Conservation (phyloP, 2,888 invertebrate species). For the Diplolepis rosae region DNA sequence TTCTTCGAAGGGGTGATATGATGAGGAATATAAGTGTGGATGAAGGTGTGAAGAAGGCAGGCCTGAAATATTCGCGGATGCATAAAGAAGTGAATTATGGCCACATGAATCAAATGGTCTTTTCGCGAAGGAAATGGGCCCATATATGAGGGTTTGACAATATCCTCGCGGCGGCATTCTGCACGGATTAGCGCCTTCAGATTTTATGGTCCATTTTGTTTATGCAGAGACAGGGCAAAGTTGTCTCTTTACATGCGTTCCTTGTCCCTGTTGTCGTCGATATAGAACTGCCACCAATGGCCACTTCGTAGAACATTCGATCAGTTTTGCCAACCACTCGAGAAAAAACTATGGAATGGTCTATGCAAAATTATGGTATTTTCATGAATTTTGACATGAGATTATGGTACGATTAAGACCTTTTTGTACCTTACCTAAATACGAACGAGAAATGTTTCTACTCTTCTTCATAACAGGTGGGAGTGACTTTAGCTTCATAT, state of each 20-base stretch:
- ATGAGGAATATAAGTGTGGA: background rate
- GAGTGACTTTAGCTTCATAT: too few relatives aligned
- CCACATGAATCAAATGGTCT: conserved; percentile 66
- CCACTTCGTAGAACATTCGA: too few relatives aligned
- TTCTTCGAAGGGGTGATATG: background rate
- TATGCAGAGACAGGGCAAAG: conserved; percentile 49
- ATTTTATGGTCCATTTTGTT: conserved; percentile 55
- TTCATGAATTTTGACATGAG: too few relatives aligned
- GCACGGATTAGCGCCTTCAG: conserved; percentile 53
- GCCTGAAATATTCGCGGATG: conserved; percentile 63
- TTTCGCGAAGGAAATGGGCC: conserved; percentile 57
- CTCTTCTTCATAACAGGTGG: too few relatives aligned
- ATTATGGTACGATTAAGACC: too few relatives aligned
- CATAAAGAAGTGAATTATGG: conserved; percentile 68
- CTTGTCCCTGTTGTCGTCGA: conserved; percentile 14
- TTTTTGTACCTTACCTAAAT: too few relatives aligned
- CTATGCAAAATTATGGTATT: too few relatives aligned
- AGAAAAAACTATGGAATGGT: too few relatives aligned
- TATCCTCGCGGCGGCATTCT: conserved; percentile 60
- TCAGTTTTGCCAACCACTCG: too few relatives aligned
- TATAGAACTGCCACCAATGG: background rate
- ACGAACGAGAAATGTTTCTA: too few relatives aligned
- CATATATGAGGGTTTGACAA: conserved; percentile 64
- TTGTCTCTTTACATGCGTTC: conserved; percentile 35
- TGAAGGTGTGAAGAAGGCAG: background rate